Evolutionary conservation across 2,888 invertebrate genomes (phyloP).

Genomic region (Hemithea aestivaria): DNA sequence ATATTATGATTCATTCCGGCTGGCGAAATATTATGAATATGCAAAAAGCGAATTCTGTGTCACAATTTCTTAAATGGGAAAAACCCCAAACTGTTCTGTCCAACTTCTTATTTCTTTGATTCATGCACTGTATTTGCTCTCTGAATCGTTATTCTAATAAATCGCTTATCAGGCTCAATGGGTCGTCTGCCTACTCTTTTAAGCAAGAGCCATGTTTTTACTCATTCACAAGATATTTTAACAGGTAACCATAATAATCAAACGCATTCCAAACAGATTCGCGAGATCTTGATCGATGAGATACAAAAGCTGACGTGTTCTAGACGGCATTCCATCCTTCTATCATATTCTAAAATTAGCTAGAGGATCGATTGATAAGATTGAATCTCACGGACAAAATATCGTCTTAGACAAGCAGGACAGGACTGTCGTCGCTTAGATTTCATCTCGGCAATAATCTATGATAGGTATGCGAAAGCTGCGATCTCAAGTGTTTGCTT

Average conservation of each 20-base stretch:
- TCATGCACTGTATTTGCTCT: slow-evolving; percentile 29
- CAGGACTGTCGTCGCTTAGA: slow-evolving; percentile 34
- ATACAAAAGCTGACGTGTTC: slow-evolving; percentile 29
- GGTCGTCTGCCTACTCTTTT: slow-evolving; percentile 21
- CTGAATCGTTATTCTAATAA: slow-evolving; percentile 7
- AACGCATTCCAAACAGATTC: slow-evolving; percentile 23
- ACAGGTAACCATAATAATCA: slow-evolving; percentile 22
- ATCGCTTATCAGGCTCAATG: slow-evolving; percentile 29
- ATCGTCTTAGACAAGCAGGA: slow-evolving; percentile 42
- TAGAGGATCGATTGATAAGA: slow-evolving; percentile 49
- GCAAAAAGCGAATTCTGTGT: slow-evolving; percentile 21
- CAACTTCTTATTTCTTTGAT: slow-evolving; percentile 45
- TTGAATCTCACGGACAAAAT: slow-evolving; percentile 45
- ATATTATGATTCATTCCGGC: background rate
- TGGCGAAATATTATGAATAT: slow-evolving; percentile 1
- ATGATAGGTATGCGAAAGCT: slow-evolving; percentile 40
- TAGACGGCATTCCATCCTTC: slow-evolving; percentile 36
- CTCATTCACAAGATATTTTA: slow-evolving; percentile 22
- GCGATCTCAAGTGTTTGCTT: slow-evolving; percentile 26
- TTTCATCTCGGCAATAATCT: slow-evolving; percentile 40
- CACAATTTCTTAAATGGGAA: slow-evolving; percentile 41
- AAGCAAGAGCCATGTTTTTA: slow-evolving; percentile 15
- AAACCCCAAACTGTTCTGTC: slow-evolving; percentile 29
- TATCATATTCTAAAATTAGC: slow-evolving; percentile 51
- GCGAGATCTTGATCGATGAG: slow-evolving; percentile 20